Base-by-base conservation (phyloP, 2,888 invertebrate species). In the Leuctra nigra region DNA sequence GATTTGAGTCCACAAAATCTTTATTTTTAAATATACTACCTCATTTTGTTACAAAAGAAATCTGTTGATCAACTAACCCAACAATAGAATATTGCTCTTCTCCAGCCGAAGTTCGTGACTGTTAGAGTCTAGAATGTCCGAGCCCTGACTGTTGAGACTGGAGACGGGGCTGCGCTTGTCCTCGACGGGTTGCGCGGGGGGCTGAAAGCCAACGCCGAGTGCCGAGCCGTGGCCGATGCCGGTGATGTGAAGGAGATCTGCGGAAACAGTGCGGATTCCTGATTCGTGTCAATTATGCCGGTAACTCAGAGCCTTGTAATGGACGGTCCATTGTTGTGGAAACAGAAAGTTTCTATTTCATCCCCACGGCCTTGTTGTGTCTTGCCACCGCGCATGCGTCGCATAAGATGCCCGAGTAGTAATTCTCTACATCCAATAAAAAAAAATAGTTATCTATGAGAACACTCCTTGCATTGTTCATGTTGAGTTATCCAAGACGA, bases 181-280 rank as follows among this genome's bases (percentile, higher is more conserved):
- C 20, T 54, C 59, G 54, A 59, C 54, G 53, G 60, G 56, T 64
- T 64, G 55, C 48, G 62, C 56, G n/a, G 54, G 87, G 86, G 9
- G 75, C 62, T 74, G 76, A 62, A 78, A 75, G 59, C 74, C 76
- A 38, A 77, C 70, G 53, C 82, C 82, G 63, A 85, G 75, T 13
- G 85, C 77, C 69, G 75, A 78, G 58, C 78, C 75, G 63, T 86
- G 84, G 50, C 86, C 84, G 66, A 88, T 81, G 58, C 87, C 87
- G 62, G 87, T 86, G 67, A 94, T 81, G 74, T 94, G 91, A 54
- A 94, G 78, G 63, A 93, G 79, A 76, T 95, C 94, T 89, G 77
- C 47, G 69, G 66, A 60, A 47, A 48, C 57, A 48, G 16, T 38
- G 11, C 7, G 11, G 29, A 29, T 29, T 29, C 29, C 7, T 29